Base-by-base conservation (phyloP, 2,888 invertebrate species). In the Trachelus troglodyta region DNA sequence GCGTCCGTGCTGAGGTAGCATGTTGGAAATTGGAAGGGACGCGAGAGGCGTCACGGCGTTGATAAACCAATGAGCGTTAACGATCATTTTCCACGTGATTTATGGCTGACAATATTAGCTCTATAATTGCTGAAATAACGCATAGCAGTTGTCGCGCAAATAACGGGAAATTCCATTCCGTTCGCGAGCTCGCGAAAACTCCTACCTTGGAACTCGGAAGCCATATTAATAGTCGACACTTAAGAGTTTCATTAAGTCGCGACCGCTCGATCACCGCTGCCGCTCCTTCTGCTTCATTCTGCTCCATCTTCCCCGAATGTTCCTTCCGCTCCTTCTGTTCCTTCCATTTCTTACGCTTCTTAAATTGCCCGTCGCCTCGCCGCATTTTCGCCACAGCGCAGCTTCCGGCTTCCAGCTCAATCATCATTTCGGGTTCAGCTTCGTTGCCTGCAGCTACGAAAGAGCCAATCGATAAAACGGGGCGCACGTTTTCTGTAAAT, bases 211-310 rank as follows among this genome's bases (percentile, higher is more conserved):
- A 82, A 87, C 87, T 87, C 83, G 86, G 85, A 89, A 90, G 88
- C 89, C 87, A 88, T 90, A 90, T 90, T 90, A 90, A 90, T 90
- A 89, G 90, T 89, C 87, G 87, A 86, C 86, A 88, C 90, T 90
- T 89, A 87, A 88, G 89, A 90, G 89, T 90, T 90, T 90, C 90
- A 90, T 90, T 90, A 90, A 90, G 90, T 89, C 86, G 86, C 89
- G 85, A 87, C 85, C 89, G 86, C 88, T 89, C 90, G 89, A 90
- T 89, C 89, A 90, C 88, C 88, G 90, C 88, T 88, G 83, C 84
- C 81, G 81, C 81, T 83, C 77, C 77, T 80, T 74, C 80, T 75
- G 78, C 80, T 40, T 82, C 83, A 82, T 86, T 85, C 83, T 83
- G 82, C 80, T 80, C 83, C 83, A 23, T 33, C 71, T 71, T 34